phyloP scores from a whole-genome alignment of 1,140 invertebrate genomes.

The Meloidogyne hapla region DNA sequence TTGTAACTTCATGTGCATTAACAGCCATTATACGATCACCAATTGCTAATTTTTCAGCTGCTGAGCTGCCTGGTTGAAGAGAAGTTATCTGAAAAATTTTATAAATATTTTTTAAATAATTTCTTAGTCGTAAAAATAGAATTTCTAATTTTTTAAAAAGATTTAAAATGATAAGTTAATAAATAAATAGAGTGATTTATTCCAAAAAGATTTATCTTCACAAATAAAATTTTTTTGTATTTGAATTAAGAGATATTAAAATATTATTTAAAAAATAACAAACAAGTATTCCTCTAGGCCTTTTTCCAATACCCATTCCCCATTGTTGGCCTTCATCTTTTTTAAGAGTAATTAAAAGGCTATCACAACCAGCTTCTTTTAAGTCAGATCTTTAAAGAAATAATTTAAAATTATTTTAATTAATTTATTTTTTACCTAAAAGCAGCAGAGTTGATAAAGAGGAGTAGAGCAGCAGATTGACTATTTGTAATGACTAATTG shows the following conservation, averaged over 20 bases:
- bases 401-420: slow-evolving; percentile 5
- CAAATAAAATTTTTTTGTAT: no score
- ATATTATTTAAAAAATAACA: not conserved
- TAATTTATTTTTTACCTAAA: not conserved
- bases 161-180: no score
- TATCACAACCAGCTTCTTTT: slow-evolving; percentile 56
- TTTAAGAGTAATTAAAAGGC: slow-evolving; percentile 54
- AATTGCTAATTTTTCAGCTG: slow-evolving; percentile 61
- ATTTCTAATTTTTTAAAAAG: no score
- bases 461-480: slow-evolving; percentile 13
- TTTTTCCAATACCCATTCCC: slow-evolving; percentile 63
- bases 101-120: slow-evolving; percentile 16
- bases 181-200: no score
- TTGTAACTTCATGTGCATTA: slow-evolving; percentile 57
- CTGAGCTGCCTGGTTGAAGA: slow-evolving; percentile 59
- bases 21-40: slow-evolving; percentile 62
- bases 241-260: no score
- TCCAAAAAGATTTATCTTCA: no score
- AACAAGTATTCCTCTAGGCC: slow-evolving; percentile 56
- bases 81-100: slow-evolving; percentile 54
- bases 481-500: slow-evolving; percentile 3
- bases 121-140: no score
- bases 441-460: not conserved
- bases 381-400: slow-evolving; percentile 28
- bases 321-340: slow-evolving; percentile 61